Evolutionary conservation across 2,797 vertebrate genomes (phyloP), one percentile per base, ranked within the genome.

Genomic region (Buceros bicornis): DNA sequence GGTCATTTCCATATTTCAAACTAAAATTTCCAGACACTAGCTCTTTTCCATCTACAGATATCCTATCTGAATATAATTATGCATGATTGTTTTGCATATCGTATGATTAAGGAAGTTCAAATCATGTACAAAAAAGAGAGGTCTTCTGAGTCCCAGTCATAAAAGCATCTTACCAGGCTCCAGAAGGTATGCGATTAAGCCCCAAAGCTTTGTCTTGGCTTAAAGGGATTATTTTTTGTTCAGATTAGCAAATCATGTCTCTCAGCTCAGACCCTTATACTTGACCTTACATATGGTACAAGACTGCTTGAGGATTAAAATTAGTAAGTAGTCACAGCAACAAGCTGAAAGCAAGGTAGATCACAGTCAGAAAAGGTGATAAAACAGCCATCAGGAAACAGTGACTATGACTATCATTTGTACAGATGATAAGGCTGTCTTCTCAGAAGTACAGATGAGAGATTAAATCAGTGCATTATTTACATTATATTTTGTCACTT

Each of bases 281-380:
- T 53, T 77, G 77, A 26, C 67, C 47, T 93, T 81, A 80, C 25
- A 40, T 20, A 65, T 20, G 45, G 71, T 31, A 82, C 45, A 67
- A 70, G 66, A 60, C 70, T 77, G 71, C 51, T 70, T 89, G 43
- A 85, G 74, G 83, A 89, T 85, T 93, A 82, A 78, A 92, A 85
- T 61, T 13, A 90, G 11, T 31, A 35, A 69, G 26, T 28, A 42
- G n/a, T 69, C 51, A 43, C 31, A 90, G 74, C 35, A 89, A 31
- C 37, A 82, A 78, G 42, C 54, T 57, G 54, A 84, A 82, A 71
- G 35, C 11, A 62, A 82, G 57, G 50, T 54, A 72, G 57, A 90
- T 50, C 57, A 56, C 5, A 29, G 62, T 31, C 54, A 89, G 81
- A 71, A 72, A 92, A 87, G 2, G 3, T 70, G 69, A 28, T 58